Evolutionary conservation across 2,113 vertebrate species (phyloP).

Genomic region (Gavia stellata): DNA sequence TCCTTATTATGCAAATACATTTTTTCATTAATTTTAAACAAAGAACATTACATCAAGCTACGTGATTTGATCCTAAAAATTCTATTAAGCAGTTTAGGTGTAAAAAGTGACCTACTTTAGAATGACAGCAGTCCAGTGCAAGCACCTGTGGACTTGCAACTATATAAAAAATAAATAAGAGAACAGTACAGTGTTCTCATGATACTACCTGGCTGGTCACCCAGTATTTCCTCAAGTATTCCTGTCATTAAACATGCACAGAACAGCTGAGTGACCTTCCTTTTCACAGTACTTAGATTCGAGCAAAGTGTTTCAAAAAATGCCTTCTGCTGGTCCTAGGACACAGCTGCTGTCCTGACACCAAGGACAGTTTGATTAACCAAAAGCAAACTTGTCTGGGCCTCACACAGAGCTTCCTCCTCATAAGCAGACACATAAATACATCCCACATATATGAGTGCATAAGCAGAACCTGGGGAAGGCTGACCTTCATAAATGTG

Average conservation of each 20-base stretch:
- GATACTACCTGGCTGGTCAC: background rate
- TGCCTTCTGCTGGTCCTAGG: background rate
- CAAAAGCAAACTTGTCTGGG: background rate
- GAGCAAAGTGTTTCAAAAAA: background rate
- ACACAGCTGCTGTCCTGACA: conserved; percentile 11
- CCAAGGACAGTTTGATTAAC: background rate
- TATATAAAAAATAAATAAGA: background rate
- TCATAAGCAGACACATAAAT: background rate
- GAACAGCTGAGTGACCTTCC: background rate
- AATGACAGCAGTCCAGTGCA: background rate
- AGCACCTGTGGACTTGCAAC: background rate
- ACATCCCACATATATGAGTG: background rate
- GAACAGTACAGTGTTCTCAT: background rate
- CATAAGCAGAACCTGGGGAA: background rate
- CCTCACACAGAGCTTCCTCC: background rate
- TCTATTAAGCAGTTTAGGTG: background rate
- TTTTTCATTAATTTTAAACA: background rate
- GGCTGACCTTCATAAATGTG: background rate
- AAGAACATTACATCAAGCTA: background rate
- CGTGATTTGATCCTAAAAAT: background rate
- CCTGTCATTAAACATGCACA: background rate
- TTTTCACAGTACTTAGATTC: background rate
- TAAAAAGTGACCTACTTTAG: background rate
- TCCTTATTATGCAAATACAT: background rate
- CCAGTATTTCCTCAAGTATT: background rate